phyloP scores from a whole-genome alignment of 1,140 invertebrate species.

The Penaeus indicus region DNA sequence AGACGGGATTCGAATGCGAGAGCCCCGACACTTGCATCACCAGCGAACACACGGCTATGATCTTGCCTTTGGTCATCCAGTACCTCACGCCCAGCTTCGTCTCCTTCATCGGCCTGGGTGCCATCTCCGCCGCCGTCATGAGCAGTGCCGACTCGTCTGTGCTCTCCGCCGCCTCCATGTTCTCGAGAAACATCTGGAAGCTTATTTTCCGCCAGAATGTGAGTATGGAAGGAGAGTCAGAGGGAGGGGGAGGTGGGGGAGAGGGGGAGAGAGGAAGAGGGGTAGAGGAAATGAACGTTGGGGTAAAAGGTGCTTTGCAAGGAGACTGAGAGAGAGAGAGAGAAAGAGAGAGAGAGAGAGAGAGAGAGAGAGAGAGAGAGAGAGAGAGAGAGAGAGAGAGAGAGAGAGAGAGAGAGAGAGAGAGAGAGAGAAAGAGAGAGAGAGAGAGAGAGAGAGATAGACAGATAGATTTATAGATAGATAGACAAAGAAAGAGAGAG shows the following conservation, averaged over 20 bases:
- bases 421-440: too few species aligned
- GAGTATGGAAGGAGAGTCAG: slow-evolving; percentile 67
- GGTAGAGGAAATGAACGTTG: background rate
- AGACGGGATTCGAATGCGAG: slow-evolving; percentile 60
- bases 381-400: too few species aligned
- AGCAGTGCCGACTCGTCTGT: slow-evolving; percentile 98
- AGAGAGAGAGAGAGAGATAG: too few species aligned
- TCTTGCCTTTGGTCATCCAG: slow-evolving; percentile 96
- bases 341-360: too few species aligned
- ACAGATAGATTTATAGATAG: too few species aligned
- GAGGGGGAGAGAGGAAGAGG: background rate
- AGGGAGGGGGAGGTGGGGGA: slow-evolving; percentile 1
- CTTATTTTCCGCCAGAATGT: slow-evolving; percentile 93
- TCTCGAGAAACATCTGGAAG: slow-evolving; percentile 97
- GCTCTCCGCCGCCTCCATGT: slow-evolving; percentile 98
- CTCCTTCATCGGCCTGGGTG: slow-evolving; percentile 96
- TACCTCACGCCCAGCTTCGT: slow-evolving; percentile 91
- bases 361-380: too few species aligned
- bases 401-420: too few species aligned
- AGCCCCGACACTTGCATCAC: slow-evolving; percentile 70
- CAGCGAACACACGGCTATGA: slow-evolving; percentile 87
- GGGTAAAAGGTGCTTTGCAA: too few species aligned
- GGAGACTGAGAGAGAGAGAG: too few species aligned
- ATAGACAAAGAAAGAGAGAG: too few species aligned
- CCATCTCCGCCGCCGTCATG: slow-evolving; percentile 98